phyloP scores from a whole-genome alignment of 2,797 vertebrate genomes.

The Monodelphis domestica region DNA sequence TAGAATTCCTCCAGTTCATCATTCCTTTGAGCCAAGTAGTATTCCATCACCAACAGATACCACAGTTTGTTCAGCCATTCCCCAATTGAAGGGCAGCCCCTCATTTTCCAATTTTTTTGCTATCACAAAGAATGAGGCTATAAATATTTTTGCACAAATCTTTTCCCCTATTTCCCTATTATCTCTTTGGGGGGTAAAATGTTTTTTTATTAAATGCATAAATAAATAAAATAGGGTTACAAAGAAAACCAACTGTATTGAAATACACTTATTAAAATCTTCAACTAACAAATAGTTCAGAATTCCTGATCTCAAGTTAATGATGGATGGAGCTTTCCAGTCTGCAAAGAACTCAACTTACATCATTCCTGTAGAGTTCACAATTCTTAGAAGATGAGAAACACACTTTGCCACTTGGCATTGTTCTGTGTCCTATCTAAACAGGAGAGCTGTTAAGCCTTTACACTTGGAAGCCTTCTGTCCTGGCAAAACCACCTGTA shows the following conservation, averaged over 20 bases:
- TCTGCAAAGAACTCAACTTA: neutral
- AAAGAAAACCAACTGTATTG: neutral
- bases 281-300: neutral
- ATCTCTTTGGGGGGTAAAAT: no score
- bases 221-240: neutral
- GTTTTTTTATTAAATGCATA: neutral
- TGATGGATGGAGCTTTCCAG: neutral
- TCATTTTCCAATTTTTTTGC: no score
- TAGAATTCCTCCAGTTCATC: no score
- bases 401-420: slow-evolving; percentile 23
- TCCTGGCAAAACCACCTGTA: slow-evolving; percentile 45
- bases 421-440: slow-evolving; percentile 29
- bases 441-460: slow-evolving; percentile 22
- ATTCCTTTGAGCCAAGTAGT: no score
- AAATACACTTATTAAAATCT: neutral
- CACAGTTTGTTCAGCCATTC: no score
- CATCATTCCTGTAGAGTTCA: slow-evolving; percentile 33
- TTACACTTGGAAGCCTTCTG: slow-evolving; percentile 58
- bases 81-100: no score
- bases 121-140: no score
- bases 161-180: no score
- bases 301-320: neutral
- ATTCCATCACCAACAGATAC: no score
- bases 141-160: no score
- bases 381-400: slow-evolving; percentile 40